These are phyloP conservation scores for Charanyca ferruginea DNA, from an alignment of 2,888 invertebrate species.

Conservation along the genomic window DNA sequence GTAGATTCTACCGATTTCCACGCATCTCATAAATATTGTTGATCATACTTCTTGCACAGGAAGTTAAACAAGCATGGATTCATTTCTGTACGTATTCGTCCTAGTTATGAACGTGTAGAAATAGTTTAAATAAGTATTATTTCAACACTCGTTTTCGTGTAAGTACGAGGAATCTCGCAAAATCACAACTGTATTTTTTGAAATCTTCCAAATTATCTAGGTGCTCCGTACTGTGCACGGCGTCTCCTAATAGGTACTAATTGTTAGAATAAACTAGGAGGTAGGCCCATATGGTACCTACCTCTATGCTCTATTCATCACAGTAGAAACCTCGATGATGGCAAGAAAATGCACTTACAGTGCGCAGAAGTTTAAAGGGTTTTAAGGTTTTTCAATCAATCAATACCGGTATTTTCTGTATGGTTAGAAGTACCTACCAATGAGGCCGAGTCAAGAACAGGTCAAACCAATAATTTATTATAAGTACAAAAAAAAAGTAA, in stretches of 20 bases:
- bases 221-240: too few relatives aligned
- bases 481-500: too few relatives aligned
- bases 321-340: not conserved
- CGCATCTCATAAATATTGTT: conserved; percentile 39
- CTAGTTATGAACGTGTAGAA: too few relatives aligned
- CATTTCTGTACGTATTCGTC: conserved; percentile 2
- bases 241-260: too few relatives aligned
- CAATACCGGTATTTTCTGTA: not conserved
- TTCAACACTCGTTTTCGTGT: not conserved
- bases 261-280: not conserved
- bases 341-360: not conserved
- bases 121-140: too few relatives aligned
- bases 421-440: not conserved
- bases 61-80: conserved; percentile 24
- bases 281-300: not conserved
- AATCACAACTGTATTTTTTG: too few relatives aligned
- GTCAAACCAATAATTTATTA: not conserved
- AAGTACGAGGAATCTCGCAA: not conserved
- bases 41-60: conserved; percentile 15
- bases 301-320: not conserved
- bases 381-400: not conserved
- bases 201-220: too few relatives aligned
- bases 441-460: conserved; percentile 2
- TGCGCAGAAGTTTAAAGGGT: not conserved
- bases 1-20: conserved; percentile 42